Percentiles rank a stretch among this genome's conserved stretches.
Conservation (phyloP, 2,797 vertebrate species). For the Myripristis jacobus region DNA sequence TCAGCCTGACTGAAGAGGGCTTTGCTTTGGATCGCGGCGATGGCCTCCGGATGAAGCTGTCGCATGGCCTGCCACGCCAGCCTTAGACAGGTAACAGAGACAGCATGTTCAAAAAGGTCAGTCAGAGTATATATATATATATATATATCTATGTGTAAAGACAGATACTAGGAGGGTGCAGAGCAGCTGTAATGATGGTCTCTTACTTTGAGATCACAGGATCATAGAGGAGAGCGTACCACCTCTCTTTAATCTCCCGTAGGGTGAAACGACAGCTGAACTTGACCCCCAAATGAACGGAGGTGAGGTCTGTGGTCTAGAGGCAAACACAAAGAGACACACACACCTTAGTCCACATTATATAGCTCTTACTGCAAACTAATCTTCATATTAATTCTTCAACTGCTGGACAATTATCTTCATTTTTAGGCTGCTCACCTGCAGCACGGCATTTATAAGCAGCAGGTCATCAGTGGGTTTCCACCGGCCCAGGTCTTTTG, state of each 20-base stretch:
- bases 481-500: conserved; percentile 95
- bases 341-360: too few relatives aligned
- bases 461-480: conserved; percentile 94
- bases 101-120: neutral
- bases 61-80: conserved; percentile 97
- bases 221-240: conserved; percentile 96
- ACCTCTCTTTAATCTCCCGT: conserved; percentile 95
- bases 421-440: conserved; percentile 78
- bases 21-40: conserved; percentile 95
- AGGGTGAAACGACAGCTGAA: conserved; percentile 97
- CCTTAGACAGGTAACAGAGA: conserved; percentile 67
- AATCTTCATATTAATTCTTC: neutral
- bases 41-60: conserved; percentile 95
- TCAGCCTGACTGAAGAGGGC: conserved; percentile 95
- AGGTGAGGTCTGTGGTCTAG: conserved; percentile 94
- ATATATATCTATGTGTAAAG: neutral
- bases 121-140: neutral
- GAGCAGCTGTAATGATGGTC: neutral
- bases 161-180: neutral
- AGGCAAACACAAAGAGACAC: conserved; percentile 12
- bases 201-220: conserved; percentile 97
- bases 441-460: conserved; percentile 94
- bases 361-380: neutral
- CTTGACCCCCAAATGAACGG: conserved; percentile 95
- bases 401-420: neutral